Evolutionary conservation across 2,888 invertebrate genomes (phyloP), one percentile per base, ranked within the genome.

Genomic region (Folsomia candida): DNA sequence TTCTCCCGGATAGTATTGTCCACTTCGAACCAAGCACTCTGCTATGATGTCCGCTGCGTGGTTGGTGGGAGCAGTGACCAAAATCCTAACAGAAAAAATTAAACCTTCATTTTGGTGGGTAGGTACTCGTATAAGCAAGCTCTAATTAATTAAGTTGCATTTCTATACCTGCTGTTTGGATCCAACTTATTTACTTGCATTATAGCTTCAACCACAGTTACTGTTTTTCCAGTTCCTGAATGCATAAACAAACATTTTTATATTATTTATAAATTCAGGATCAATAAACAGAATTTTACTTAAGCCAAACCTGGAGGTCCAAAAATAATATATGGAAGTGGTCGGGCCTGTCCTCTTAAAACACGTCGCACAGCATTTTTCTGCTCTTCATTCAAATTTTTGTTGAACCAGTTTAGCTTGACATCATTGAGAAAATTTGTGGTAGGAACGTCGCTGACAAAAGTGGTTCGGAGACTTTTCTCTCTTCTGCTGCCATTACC

Each of bases 51-150:
- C 93, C 0, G 94, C 92, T 2, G 96, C 91, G 83, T 94, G 93
- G 82, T 97, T 97, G 0, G 96, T 95, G 0, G 97, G 96, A 1
- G 95, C 89, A 54, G 91, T 91, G 22, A 94, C 88, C 65, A 97
- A 83, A 71, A 97, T 86, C 78, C 93, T 87, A 60, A 2, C 11
- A 6, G 22, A 58, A 47, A 62, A 37, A 66, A 24, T 18, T 28
- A 51, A 14, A 28, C 57, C 18, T 9, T 60, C n/a, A 67, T 37
- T 28, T 25, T 3, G 28, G 22, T 26, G 20, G 22, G n/a, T 26
- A 37, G 20, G 51, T 25, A 24, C n/a, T 37, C 4, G 22, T 22
- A 51, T 9, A 26, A 18, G n/a, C n/a, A n/a, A 61, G 51, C n/a
- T 57, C 51, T n/a, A 61, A n/a, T n/a, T n/a, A 6, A n/a, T n/a